Evolutionary conservation across 2,797 vertebrate species (phyloP).

Genomic region (Chromobotia macracanthus): DNA sequence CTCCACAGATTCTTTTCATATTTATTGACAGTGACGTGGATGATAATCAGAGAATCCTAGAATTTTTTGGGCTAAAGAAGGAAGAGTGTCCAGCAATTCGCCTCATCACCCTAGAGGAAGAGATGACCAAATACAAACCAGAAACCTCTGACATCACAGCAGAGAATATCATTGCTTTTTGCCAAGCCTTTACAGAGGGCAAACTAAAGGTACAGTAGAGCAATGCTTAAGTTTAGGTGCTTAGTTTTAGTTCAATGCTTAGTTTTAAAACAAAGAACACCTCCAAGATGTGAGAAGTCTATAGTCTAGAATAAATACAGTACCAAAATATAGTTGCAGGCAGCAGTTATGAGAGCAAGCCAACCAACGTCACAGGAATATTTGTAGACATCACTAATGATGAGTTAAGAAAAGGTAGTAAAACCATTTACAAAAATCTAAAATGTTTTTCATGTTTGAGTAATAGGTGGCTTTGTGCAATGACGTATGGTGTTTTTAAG

Average conservation of each 20-base stretch:
- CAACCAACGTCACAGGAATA: too few species aligned
- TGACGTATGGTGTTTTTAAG: too few species aligned
- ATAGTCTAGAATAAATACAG: too few species aligned
- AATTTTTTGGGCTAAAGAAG: constrained; percentile 97
- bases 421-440: too few species aligned
- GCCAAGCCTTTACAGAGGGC: constrained; percentile 86
- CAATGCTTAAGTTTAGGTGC: neutral
- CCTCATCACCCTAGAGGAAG: constrained; percentile 96
- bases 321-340: too few species aligned
- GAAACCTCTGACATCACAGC: constrained; percentile 84
- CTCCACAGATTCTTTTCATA: constrained; percentile 93
- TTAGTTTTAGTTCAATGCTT: neutral
- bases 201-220: constrained; percentile 87
- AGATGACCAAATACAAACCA: constrained; percentile 98
- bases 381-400: too few species aligned
- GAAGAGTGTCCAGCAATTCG: constrained; percentile 95
- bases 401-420: too few species aligned
- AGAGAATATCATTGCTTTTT: constrained; percentile 88
- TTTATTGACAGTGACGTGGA: constrained; percentile 95
- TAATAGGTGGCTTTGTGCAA: too few species aligned
- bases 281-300: too few species aligned
- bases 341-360: too few species aligned
- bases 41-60: constrained; percentile 97
- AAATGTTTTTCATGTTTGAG: too few species aligned
- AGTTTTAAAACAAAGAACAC: too few species aligned